Evolutionary conservation across 2,888 invertebrate genomes (phyloP), one percentile per base, ranked within the genome.

Genomic region (Xestia rhomboidea): DNA sequence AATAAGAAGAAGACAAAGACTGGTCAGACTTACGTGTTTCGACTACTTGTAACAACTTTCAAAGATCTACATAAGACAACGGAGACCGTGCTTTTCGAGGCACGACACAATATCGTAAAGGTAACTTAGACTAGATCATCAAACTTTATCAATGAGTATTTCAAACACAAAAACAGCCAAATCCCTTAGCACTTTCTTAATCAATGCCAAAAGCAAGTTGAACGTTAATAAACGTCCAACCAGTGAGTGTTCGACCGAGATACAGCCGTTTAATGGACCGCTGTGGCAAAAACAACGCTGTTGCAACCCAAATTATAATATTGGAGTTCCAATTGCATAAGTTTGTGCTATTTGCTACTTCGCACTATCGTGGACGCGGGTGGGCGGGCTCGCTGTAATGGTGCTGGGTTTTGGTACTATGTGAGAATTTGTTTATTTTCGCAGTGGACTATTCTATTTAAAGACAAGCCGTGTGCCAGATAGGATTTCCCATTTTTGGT

Each of bases 261-360:
- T 95, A 95, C 92, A 93, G 91, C 89, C 92, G 89, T 91, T 93
- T 93, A 94, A 93, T 93, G 93, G 92, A 87, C 89, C 84, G 88
- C 81, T 89, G 92, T 87, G 91, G 93, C 94, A 95, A 95, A 95
- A 95, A 95, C 95, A 93, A 92, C 91, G 89, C 90, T 91, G 90
- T 89, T 93, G 94, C 93, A 94, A 91, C 93, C 92, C 93, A 95
- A 95, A 96, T 96, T 95, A 95, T 95, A 95, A 94, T 94, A 94
- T 94, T 93, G 93, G 93, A 95, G 95, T 95, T 95, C 94, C 95
- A 95, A 95, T 95, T 95, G 95, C 95, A 93, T 92, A 95, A 96
- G 95, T 96, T 95, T 93, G 93, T 92, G 93, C 93, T 94, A 94
- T 95, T 95, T 95, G 92, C 93, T 93, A 93, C 91, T 93, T 94